Conservation (phyloP, 2,888 invertebrate genomes). For the Criorhina ranunculi region DNA sequence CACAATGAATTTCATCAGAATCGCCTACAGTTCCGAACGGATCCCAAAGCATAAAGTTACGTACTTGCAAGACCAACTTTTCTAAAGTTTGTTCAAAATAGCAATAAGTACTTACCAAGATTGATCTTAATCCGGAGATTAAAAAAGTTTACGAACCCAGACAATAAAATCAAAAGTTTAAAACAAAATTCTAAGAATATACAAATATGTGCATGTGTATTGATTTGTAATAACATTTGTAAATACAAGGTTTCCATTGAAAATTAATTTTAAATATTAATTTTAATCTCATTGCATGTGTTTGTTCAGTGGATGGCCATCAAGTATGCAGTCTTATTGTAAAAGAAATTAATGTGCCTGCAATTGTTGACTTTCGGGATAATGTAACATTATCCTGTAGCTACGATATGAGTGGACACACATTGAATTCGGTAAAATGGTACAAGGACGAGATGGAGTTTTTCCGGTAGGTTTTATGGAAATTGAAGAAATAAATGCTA, state of each 20-base stretch:
- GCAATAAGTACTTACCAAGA: too few species aligned
- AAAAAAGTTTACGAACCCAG: too few species aligned
- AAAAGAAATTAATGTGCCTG: constrained; percentile 82
- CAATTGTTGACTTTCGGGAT: constrained; percentile 82
- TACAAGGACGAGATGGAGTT: constrained; percentile 83
- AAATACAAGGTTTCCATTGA: too few species aligned
- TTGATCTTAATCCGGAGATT: too few species aligned
- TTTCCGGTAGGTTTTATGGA: constrained; percentile 80
- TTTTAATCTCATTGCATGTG: constrained; percentile 12
- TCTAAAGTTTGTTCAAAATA: too few species aligned
- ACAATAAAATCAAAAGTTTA: too few species aligned
- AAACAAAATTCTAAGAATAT: too few species aligned
- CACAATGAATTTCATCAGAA: too few species aligned
- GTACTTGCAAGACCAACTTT: too few species aligned
- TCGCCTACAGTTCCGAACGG: too few species aligned
- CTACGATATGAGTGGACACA: constrained; percentile 83
- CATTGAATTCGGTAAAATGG: constrained; percentile 84
- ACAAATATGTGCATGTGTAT: neutral
- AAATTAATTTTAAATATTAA: neutral
- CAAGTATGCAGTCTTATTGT: constrained; percentile 77
- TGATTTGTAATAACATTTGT: too few species aligned
- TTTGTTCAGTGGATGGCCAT: constrained; percentile 60
- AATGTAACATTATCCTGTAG: constrained; percentile 82
- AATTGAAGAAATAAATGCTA: neutral
- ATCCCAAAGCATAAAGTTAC: too few species aligned